These are phyloP conservation scores for Aspidiotus destructor DNA, from an alignment of 2,888 invertebrate genomes.

Conservation along the genomic window DNA sequence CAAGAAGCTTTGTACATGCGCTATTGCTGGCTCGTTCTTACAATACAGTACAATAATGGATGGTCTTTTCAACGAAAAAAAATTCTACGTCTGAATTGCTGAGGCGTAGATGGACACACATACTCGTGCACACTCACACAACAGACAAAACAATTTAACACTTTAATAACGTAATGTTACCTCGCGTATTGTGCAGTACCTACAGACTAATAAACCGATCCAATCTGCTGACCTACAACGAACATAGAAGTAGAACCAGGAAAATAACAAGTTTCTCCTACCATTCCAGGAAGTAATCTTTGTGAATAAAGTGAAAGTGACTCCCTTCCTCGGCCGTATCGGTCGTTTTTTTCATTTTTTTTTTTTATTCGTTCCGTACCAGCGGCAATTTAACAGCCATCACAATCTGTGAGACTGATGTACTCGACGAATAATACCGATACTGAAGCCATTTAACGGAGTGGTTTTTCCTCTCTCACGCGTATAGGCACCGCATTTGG, in stretches of 20 bases:
- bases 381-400: background rate
- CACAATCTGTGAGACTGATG: background rate
- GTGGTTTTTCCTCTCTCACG: no score
- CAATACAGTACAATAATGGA: no score
- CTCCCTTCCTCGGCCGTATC: constrained; percentile 18
- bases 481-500: no score
- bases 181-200: background rate
- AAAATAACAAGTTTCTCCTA: constrained; percentile 30
- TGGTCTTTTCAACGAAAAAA: background rate
- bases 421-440: no score
- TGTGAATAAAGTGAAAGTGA: constrained; percentile 28
- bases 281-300: constrained; percentile 29
- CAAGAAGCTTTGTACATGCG: no score
- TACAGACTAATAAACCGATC: constrained; percentile 3
- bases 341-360: constrained; percentile 17
- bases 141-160: constrained; percentile 12
- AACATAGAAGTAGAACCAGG: constrained; percentile 28
- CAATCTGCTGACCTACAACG: constrained; percentile 18
- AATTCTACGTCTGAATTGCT: background rate
- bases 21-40: no score
- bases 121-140: no score
- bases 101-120: constrained; percentile 6
- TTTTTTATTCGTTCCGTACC: background rate
- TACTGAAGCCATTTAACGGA: no score
- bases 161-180: constrained; percentile 5